Percentiles rank a stretch among this genome's conserved stretches.
These are phyloP conservation scores for Diplodus sargus DNA, from an alignment of 2,797 vertebrate species.

Conservation along the genomic window DNA sequence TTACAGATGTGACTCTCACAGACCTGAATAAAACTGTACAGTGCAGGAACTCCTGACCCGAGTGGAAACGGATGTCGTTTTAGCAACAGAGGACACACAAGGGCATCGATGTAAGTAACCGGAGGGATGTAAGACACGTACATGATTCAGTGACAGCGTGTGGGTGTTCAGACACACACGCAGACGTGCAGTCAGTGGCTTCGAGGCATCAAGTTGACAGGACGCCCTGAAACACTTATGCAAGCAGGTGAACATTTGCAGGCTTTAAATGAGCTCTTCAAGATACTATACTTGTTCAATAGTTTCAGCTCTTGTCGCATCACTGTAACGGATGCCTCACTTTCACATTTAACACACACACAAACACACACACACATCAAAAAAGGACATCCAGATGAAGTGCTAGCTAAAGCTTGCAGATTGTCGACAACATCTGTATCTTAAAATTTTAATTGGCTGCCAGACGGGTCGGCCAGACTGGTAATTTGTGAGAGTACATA, in stretches of 20 bases:
- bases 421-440: constrained; percentile 76
- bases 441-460: constrained; percentile 81
- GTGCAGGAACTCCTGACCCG: not conserved
- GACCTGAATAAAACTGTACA: not conserved
- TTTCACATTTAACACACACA: constrained; percentile 27
- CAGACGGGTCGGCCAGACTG: constrained; percentile 73
- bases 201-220: constrained; percentile 1
- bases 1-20: constrained; percentile 32
- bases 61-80: constrained; percentile 24
- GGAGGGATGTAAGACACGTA: not conserved
- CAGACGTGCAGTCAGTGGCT: not conserved
- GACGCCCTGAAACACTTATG: not conserved
- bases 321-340: constrained; percentile 43
- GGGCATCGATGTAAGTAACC: constrained; percentile 4
- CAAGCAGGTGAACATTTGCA: not conserved
- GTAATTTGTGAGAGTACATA: constrained; percentile 78
- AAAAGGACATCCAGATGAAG: constrained; percentile 57
- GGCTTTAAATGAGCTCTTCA: constrained; percentile 26
- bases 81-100: not conserved
- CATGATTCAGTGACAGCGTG: constrained; percentile 1
- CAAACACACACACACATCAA: constrained; percentile 31
- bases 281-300: constrained; percentile 41
- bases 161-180: not conserved
- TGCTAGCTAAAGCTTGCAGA: constrained; percentile 63
- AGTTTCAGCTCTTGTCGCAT: constrained; percentile 44